Conservation (phyloP, 1,140 invertebrate genomes). For the Plodia interpunctella region DNA sequence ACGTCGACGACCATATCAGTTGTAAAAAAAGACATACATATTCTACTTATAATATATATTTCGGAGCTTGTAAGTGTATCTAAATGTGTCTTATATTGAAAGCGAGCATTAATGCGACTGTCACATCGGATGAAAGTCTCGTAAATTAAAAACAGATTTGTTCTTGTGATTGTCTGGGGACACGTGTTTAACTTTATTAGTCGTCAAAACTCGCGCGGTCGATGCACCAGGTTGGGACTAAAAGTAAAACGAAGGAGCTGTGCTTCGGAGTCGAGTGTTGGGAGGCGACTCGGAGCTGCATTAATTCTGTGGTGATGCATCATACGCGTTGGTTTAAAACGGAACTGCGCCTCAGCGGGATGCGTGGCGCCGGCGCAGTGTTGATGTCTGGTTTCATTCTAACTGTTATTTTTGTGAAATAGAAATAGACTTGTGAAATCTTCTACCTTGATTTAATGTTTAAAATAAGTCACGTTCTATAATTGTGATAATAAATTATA, state of each 20-base stretch:
- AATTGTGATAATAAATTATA: too few species aligned
- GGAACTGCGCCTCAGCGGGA: slow-evolving; percentile 2
- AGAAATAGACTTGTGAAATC: too few species aligned
- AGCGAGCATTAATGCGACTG: not conserved
- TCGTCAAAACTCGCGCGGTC: slow-evolving; percentile 8
- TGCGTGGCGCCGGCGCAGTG: slow-evolving; percentile 2
- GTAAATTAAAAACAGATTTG: slow-evolving; percentile 15
- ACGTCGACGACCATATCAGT: too few species aligned
- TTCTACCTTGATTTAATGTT: too few species aligned
- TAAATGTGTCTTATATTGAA: not conserved
- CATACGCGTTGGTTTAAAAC: not conserved
- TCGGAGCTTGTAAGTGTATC: not conserved
- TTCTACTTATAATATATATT: too few species aligned
- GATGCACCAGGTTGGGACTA: not conserved
- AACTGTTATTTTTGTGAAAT: too few species aligned
- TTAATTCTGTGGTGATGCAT: not conserved
- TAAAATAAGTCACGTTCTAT: too few species aligned
- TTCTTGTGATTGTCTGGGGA: not conserved
- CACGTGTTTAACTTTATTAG: slow-evolving; percentile 10
- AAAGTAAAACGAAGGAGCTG: not conserved
- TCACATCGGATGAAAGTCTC: slow-evolving; percentile 1
- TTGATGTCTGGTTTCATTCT: not conserved
- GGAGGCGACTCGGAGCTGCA: not conserved
- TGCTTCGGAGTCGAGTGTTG: not conserved
- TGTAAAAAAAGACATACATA: too few species aligned